These are phyloP conservation scores for Dreissena rostriformis DNA, from an alignment of 1,140 invertebrate species.

Conservation along the genomic window DNA sequence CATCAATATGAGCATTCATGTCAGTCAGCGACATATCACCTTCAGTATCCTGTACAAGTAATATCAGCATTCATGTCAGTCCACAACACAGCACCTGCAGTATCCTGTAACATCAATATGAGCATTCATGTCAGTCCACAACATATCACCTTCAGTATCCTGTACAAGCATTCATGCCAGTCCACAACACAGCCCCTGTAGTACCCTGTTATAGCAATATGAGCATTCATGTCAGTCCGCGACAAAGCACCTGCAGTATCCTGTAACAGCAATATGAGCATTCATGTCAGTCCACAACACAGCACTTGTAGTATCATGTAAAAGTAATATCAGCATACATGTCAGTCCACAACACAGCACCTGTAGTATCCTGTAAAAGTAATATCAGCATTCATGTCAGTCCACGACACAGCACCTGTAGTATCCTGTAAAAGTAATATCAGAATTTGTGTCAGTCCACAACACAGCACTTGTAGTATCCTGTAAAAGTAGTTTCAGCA, in stretches of 20 bases:
- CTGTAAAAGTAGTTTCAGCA: constrained; percentile 58
- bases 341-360: constrained; percentile 87
- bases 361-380: constrained; percentile 84
- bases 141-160: no score
- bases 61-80: constrained; percentile 81
- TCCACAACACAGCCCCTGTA: no score
- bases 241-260: constrained; percentile 88
- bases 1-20: no score
- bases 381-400: neutral
- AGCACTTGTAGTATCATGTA: no score
- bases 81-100: constrained; percentile 87
- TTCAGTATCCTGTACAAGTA: constrained; percentile 83
- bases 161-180: no score
- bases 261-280: constrained; percentile 57
- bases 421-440: no score
- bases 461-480: constrained; percentile 88
- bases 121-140: no score
- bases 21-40: constrained; percentile 87
- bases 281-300: no score
- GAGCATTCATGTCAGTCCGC: no score
- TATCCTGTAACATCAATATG: constrained; percentile 81
- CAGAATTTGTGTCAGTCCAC: constrained; percentile 82
- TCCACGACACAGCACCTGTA: no score
- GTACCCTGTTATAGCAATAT: no score
- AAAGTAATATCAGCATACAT: no score